phyloP scores from a whole-genome alignment of 2,113 vertebrate genomes.

The Physeter macrocephalus region DNA sequence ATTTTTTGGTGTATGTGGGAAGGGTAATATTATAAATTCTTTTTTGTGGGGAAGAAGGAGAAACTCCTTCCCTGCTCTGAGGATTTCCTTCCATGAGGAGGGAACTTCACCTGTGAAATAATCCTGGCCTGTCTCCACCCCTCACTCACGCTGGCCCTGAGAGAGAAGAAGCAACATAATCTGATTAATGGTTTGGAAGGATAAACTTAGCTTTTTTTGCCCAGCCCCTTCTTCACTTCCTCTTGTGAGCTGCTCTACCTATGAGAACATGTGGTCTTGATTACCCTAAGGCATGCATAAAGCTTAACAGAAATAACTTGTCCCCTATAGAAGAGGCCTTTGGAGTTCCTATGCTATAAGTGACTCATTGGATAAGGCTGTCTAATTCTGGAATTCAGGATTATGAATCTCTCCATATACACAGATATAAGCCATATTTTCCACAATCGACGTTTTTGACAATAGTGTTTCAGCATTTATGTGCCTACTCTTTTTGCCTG shows the following conservation, averaged over 20 bases:
- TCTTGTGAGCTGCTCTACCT: slow-evolving; percentile 11
- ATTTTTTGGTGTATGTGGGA: not conserved
- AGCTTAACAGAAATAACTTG: slow-evolving; percentile 23
- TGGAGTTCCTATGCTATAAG: not conserved
- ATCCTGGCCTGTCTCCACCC: not conserved
- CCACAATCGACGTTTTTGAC: not conserved
- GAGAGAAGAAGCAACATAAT: slow-evolving; percentile 33
- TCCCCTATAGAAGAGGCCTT: not conserved
- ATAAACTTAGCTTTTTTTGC: slow-evolving; percentile 50
- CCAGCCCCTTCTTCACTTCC: slow-evolving; percentile 34
- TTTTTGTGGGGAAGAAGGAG: not conserved
- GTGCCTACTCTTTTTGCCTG: not conserved
- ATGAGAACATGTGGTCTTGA: slow-evolving; percentile 56
- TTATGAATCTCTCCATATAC: not conserved
- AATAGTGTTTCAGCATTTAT: not conserved
- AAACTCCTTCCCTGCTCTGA: not conserved
- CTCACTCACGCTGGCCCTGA: not conserved
- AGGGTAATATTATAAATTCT: not conserved
- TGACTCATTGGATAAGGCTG: not conserved
- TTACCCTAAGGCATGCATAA: slow-evolving; percentile 44
- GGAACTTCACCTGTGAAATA: not conserved
- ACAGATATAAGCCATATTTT: not conserved
- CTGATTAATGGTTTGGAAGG: slow-evolving; percentile 61
- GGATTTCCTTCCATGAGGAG: not conserved
- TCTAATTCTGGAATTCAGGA: slow-evolving; percentile 32